These are phyloP conservation scores for Epizoanthus ramosus DNA, from an alignment of 92 coral and sea anemone genomes.

Conservation along the genomic window DNA sequence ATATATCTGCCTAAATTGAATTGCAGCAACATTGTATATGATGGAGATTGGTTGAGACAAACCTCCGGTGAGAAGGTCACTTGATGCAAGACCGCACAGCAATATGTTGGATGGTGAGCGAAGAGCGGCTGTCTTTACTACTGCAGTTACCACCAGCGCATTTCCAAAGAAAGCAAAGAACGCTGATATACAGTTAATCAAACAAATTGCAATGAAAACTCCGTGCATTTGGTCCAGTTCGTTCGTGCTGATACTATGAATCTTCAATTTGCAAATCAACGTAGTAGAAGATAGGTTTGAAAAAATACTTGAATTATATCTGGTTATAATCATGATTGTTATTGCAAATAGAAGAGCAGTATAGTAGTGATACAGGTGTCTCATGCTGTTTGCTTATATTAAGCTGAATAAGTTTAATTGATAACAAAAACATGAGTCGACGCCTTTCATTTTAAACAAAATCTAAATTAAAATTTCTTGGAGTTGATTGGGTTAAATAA, in stretches of 20 bases:
- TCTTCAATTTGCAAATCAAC: neutral
- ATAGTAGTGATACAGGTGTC: neutral
- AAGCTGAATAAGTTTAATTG: too few species aligned
- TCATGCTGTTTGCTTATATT: too few species aligned
- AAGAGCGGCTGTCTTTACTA: neutral
- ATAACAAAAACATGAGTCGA: too few species aligned
- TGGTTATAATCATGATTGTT: neutral
- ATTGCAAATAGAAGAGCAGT: neutral
- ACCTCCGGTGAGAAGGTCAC: conserved; percentile 8
- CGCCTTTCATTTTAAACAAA: too few species aligned
- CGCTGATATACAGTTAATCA: conserved; percentile 9
- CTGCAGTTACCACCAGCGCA: neutral
- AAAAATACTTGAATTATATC: neutral
- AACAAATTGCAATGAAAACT: neutral
- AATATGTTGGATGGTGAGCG: neutral
- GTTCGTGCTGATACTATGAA: neutral
- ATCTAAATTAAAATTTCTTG: too few species aligned
- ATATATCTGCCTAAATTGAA: neutral
- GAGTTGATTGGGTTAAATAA: too few species aligned
- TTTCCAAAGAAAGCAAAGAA: neutral
- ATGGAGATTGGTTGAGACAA: conserved; percentile 10
- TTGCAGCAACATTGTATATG: neutral
- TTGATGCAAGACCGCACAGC: neutral
- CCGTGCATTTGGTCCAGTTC: neutral
- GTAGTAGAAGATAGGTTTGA: neutral